Conservation (phyloP, 1,140 invertebrate genomes). For the Saccostrea echinata region DNA sequence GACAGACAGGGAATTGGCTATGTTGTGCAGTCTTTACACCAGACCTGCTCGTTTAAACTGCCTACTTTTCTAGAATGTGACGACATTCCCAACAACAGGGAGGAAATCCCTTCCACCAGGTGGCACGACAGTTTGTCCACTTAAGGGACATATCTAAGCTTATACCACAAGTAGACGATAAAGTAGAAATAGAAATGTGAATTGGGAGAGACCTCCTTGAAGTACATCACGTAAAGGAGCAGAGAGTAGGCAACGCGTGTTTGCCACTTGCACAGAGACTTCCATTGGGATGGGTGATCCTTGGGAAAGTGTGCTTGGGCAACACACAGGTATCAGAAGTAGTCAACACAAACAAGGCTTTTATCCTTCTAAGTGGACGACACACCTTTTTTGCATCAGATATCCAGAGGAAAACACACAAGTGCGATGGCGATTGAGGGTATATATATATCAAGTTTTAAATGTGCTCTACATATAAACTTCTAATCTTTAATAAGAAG, state of each 20-base stretch:
- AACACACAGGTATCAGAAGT: too few relatives aligned
- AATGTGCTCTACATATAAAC: too few relatives aligned
- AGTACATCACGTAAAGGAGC: constrained; percentile 55
- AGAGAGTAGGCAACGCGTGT: constrained; percentile 37
- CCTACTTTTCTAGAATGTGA: too few relatives aligned
- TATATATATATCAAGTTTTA: too few relatives aligned
- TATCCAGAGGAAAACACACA: too few relatives aligned
- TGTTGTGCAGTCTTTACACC: constrained; percentile 33
- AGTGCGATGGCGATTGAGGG: too few relatives aligned
- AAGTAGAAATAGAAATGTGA: constrained; percentile 46
- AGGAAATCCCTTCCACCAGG: constrained; percentile 51
- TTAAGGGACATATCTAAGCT: constrained; percentile 26
- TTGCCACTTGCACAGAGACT: constrained; percentile 57
- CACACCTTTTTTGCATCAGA: constrained; percentile 41
- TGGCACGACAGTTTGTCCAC: constrained; percentile 44
- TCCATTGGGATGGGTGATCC: constrained; percentile 53
- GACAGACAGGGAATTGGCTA: too few relatives aligned
- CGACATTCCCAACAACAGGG: too few relatives aligned
- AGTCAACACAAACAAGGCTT: too few relatives aligned
- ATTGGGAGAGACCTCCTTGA: constrained; percentile 54
- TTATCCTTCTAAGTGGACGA: constrained; percentile 30
- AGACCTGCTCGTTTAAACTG: background rate
- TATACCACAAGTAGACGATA: constrained; percentile 43
- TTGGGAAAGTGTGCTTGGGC: too few relatives aligned
- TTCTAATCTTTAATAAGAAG: too few relatives aligned